phyloP scores from a whole-genome alignment of 2,113 vertebrate genomes.

The Indri indri region DNA sequence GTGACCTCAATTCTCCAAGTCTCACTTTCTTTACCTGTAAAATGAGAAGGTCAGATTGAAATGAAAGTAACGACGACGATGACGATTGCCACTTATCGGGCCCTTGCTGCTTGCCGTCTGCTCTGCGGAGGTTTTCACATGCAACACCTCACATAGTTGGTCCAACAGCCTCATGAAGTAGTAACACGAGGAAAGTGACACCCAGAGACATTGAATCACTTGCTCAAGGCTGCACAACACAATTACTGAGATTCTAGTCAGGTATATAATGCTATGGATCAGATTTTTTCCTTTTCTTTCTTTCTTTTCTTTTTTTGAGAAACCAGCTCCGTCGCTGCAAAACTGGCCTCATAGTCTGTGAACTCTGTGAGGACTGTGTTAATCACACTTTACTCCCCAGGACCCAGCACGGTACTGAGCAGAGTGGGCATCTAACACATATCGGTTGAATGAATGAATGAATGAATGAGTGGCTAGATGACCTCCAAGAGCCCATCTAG shows the following conservation, averaged over 20 bases:
- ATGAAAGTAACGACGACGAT: not conserved
- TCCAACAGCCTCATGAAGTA: not conserved
- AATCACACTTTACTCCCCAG: not conserved
- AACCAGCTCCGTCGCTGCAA: not conserved
- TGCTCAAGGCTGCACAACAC: not conserved
- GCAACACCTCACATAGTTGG: not conserved
- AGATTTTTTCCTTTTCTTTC: not conserved
- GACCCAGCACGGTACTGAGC: not conserved
- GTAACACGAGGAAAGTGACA: not conserved
- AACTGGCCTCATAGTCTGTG: not conserved
- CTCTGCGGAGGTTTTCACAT: not conserved
- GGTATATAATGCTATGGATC: not conserved
- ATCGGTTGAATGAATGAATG: not conserved
- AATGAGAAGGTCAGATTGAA: not conserved
- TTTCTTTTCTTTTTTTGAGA: not conserved
- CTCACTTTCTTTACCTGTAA: not conserved
- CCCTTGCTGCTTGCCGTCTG: not conserved
- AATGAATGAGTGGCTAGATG: not conserved
- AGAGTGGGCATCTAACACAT: not conserved
- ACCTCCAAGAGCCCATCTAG: not conserved
- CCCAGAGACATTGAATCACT: not conserved
- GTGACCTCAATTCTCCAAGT: not conserved
- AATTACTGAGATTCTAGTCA: not conserved
- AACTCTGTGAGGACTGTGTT: not conserved
- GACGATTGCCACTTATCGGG: rapidly evolving